These are phyloP conservation scores for Cyclopterus lumpus DNA, from an alignment of 2,797 vertebrate species.

Conservation along the genomic window DNA sequence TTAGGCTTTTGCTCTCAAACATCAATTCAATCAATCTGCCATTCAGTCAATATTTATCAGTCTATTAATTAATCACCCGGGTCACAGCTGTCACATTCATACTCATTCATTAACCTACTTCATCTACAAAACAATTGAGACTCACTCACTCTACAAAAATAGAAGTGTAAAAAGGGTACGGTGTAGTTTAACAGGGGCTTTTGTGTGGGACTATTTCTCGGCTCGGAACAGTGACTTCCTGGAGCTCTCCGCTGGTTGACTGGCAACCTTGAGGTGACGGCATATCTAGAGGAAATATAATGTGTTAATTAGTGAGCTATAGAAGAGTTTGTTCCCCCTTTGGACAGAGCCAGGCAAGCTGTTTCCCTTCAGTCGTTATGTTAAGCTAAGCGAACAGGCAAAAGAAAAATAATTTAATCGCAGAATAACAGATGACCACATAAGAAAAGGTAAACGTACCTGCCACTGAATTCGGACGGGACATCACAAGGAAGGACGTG, in stretches of 20 bases:
- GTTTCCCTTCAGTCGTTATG: conserved; percentile 2
- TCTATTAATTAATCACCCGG: conserved; percentile 54
- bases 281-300: conserved; percentile 28
- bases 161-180: conserved; percentile 16
- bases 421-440: neutral
- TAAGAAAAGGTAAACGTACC: conserved; percentile 79
- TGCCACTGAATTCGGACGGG: conserved; percentile 98
- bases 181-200: conserved; percentile 3
- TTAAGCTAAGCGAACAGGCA: neutral
- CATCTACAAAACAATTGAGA: conserved; percentile 49
- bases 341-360: neutral
- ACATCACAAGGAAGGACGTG: conserved; percentile 89
- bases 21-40: conserved; percentile 63
- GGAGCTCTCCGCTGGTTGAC: conserved; percentile 26
- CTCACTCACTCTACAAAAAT: conserved; percentile 36
- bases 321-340: conserved; percentile 16
- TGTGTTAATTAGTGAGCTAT: conserved; percentile 27
- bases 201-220: conserved; percentile 30
- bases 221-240: conserved; percentile 34
- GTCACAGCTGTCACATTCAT: conserved; percentile 64
- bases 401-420: neutral
- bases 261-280: conserved; percentile 13
- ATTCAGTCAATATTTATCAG: conserved; percentile 67
- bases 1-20: conserved; percentile 41
- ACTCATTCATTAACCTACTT: conserved; percentile 64